phyloP scores from a whole-genome alignment of 1,140 invertebrate species.

The Neodiprion pinetum region DNA sequence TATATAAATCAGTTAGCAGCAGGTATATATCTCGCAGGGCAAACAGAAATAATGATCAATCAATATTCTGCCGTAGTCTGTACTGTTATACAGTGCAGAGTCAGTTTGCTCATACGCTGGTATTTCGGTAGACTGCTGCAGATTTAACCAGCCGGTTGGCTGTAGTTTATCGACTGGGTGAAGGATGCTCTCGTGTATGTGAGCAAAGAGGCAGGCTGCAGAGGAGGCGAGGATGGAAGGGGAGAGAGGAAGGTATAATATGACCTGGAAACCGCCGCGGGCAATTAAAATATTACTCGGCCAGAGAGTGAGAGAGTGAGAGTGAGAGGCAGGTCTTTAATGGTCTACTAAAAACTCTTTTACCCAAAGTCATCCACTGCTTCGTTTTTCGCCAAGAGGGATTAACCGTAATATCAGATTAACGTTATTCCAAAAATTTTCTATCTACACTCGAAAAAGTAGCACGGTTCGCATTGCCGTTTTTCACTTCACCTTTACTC shows the following conservation, averaged over 20 bases:
- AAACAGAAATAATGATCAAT: slow-evolving; percentile 3
- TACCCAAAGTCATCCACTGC: not conserved
- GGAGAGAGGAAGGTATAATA: not conserved
- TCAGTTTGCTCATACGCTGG: not conserved
- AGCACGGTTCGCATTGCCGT: too few species aligned
- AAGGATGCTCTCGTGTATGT: not conserved
- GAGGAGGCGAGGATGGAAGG: not conserved
- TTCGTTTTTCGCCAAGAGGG: too few species aligned
- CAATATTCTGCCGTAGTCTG: not conserved
- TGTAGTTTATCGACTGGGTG: slow-evolving; percentile 5
- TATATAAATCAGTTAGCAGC: not conserved
- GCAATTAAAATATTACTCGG: not conserved
- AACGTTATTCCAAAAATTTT: too few species aligned
- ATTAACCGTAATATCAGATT: too few species aligned
- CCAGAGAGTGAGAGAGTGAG: not conserved
- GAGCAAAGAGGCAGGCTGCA: too few species aligned
- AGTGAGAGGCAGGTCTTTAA: not conserved
- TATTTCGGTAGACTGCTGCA: not conserved
- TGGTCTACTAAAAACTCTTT: not conserved
- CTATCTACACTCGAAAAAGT: too few species aligned
- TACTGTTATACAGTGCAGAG: not conserved
- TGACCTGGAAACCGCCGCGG: not conserved
- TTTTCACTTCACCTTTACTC: too few species aligned
- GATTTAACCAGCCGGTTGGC: not conserved
- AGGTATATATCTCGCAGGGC: not conserved